Evolutionary conservation across 2,797 vertebrate species (phyloP).

Genomic region (Remorina albescens): DNA sequence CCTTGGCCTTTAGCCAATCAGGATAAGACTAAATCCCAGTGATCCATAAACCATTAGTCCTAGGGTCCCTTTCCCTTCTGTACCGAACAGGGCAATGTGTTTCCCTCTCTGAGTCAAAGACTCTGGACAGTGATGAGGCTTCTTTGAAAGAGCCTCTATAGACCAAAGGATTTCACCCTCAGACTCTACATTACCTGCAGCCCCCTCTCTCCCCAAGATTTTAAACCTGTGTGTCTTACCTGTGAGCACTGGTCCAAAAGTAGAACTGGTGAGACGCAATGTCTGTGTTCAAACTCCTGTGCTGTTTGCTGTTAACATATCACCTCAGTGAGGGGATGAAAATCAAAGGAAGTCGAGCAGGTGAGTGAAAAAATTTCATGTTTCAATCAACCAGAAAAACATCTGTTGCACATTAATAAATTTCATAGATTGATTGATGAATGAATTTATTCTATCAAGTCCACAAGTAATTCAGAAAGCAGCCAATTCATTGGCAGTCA

Average conservation of each 20-base stretch:
- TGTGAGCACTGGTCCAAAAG: slow-evolving; percentile 16
- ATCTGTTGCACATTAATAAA: not conserved
- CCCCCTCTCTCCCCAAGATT: not conserved
- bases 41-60: slow-evolving; percentile 53
- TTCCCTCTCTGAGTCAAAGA: slow-evolving; percentile 25
- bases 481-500: not conserved
- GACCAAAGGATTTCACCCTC: slow-evolving; percentile 38
- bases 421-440: not conserved
- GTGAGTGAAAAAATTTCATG: slow-evolving; percentile 71
- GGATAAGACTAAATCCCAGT: slow-evolving; percentile 44
- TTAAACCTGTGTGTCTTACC: slow-evolving; percentile 20
- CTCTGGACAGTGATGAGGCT: slow-evolving; percentile 21
- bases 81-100: slow-evolving; percentile 28
- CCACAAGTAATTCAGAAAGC: not conserved
- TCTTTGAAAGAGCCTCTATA: slow-evolving; percentile 37
- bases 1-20: slow-evolving; percentile 71
- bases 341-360: slow-evolving; percentile 64
- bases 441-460: not conserved
- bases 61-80: slow-evolving; percentile 31
- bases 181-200: slow-evolving; percentile 1
- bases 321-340: slow-evolving; percentile 74
- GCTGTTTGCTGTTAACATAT: slow-evolving; percentile 71
- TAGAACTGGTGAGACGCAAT: slow-evolving; percentile 51
- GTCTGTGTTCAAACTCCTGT: slow-evolving; percentile 72
- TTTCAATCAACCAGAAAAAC: not conserved